These are phyloP conservation scores for Sycon ciliatum DNA, from an alignment of 37 sponge, comb jelly and placozoan species.

Conservation along the genomic window DNA sequence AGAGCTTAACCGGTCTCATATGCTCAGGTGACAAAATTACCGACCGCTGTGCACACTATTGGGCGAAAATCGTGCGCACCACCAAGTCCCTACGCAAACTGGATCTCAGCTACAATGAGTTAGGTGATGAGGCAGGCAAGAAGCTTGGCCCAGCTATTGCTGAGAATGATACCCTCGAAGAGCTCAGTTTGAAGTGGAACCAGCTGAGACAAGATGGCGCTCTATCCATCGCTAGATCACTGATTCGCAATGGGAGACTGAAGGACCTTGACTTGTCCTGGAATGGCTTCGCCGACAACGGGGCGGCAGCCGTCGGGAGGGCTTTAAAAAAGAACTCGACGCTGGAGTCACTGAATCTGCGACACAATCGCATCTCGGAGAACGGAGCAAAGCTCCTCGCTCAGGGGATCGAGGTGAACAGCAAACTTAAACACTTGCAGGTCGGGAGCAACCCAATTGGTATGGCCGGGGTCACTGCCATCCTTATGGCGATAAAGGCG, in stretches of 20 bases:
- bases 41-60: no score
- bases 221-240: constrained; percentile 68
- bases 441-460: constrained; percentile 50
- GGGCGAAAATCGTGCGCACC: no score
- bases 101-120: constrained; percentile 84
- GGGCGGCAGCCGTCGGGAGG: constrained; percentile 70
- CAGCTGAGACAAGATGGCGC: constrained; percentile 80
- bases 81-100: no score
- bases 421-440: constrained; percentile 49
- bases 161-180: constrained; percentile 74
- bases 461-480: constrained; percentile 15
- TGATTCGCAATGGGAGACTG: no score
- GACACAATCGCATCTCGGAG: constrained; percentile 64
- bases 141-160: constrained; percentile 79
- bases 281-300: constrained; percentile 87
- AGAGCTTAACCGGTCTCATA: no score
- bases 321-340: constrained; percentile 83
- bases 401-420: constrained; percentile 55
- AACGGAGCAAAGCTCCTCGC: constrained; percentile 57
- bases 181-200: constrained; percentile 91
- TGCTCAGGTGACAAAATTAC: no score
- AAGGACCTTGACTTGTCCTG: constrained; percentile 66
- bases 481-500: constrained; percentile 24
- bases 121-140: constrained; percentile 68
- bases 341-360: constrained; percentile 65